Conservation (phyloP, 1,140 invertebrate genomes). For the Brachionus rubens region DNA sequence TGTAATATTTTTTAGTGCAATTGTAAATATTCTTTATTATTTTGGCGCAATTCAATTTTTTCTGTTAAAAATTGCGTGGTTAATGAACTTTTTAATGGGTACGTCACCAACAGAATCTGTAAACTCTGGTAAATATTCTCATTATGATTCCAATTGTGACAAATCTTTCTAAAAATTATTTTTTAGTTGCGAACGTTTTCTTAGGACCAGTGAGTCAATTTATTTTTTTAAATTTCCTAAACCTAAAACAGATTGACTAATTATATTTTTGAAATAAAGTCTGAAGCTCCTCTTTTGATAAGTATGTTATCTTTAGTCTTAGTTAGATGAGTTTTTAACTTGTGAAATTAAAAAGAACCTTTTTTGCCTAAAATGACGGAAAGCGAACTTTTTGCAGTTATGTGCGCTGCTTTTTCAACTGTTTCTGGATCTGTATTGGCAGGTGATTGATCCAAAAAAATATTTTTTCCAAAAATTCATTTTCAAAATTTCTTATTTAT, state of each 20-base stretch:
- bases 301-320: neutral
- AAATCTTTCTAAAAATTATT: conserved; percentile 43
- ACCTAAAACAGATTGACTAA: neutral
- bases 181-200: conserved; percentile 57
- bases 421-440: conserved; percentile 53
- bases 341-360: too few relatives aligned
- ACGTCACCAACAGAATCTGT: conserved; percentile 34
- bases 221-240: neutral
- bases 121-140: conserved; percentile 15
- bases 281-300: conserved; percentile 13
- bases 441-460: neutral
- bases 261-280: neutral
- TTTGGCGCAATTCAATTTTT: conserved; percentile 79
- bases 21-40: conserved; percentile 81
- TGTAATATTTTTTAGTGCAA: conserved; percentile 84
- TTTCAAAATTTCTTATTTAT: neutral
- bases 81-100: conserved; percentile 26
- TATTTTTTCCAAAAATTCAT: neutral
- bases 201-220: conserved; percentile 50
- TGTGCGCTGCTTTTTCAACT: conserved; percentile 88
- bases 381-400: conserved; percentile 82
- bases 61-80: conserved; percentile 72
- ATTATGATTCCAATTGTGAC: conserved; percentile 54
- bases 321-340: too few relatives aligned
- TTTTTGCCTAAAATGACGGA: conserved; percentile 45